Base-by-base conservation (phyloP, 2,888 invertebrate genomes). In the Mythimna vitellina region DNA sequence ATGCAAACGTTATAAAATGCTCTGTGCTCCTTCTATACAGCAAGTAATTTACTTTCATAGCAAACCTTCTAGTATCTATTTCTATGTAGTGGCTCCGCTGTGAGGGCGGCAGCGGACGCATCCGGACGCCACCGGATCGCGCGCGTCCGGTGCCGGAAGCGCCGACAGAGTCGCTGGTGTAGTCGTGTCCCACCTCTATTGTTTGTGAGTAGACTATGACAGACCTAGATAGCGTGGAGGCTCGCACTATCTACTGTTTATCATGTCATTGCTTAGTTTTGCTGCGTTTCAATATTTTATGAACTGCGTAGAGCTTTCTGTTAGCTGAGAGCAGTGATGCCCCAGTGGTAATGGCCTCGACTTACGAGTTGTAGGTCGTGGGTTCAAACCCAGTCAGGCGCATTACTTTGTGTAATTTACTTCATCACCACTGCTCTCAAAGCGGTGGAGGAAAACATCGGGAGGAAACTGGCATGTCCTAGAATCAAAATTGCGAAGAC, bases 71-170 rank as follows among this genome's bases (percentile, higher is more conserved):
- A 46, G 3, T 46, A 20, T 29, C 29, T 29, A 29, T 20, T 17
- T 51, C 3, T 65, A 1, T 29, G 14, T 25, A 20, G 22, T 46
- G 62, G 2, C 9, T 38, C 3, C n/a, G n/a, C 51, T 65, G 22
- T 29, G 42, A 58, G 35, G 62, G 53, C 66, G 69, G 65, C 53
- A 49, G 51, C 61, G 51, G 65, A 25, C 51, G 42, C 68, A 53
- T 60, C 83, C 80, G 83, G 80, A 66, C 63, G 63, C 46, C n/a
- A 56, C 53, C 81, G 76, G 69, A 54, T 61, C 75, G 57, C 67
- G 25, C 60, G 53, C 81, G 69, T 66, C 80, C 80, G 63, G 68
- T 42, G 63, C 65, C 80, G 80, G 84, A 70, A 75, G 84, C 76
- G 56, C 63, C 49, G 80, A 58, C 80, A 80, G 80, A 61, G 60